Evolutionary conservation across 2,113 vertebrate genomes (phyloP), one percentile per base, ranked within the genome.

Genomic region (Chaenogobius annularis): DNA sequence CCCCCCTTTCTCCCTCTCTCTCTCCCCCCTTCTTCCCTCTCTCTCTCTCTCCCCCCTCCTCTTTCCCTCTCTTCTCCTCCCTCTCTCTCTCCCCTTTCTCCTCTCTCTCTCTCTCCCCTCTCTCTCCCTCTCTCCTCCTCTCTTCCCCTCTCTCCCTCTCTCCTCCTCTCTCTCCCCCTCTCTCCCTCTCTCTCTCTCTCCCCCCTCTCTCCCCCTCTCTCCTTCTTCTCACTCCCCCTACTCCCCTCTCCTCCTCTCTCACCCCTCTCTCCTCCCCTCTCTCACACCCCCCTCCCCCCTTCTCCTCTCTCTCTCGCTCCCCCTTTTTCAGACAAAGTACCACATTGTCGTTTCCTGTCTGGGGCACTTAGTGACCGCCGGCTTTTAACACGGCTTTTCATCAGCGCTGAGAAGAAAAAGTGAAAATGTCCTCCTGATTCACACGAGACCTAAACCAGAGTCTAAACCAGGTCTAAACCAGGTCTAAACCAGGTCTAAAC

Each of bases 291-390:
- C 1, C 1, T 54, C 17, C 20, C 8, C 20, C 19, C 10, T 9
- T 20, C n/a, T 20, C 19, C 54, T 11, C n/a, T 7, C 54, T 22
- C n/a, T 5, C 10, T 52, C 55, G 50, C 43, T 69, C 68, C 55
- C 73, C 69, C 70, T 79, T 77, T 79, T 77, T 77, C 66, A 82
- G 80, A 84, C 68, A 77, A 79, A 82, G 80, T 79, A 80, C 66
- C 81, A 55, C 2, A 69, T 71, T 85, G 81, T 79, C 79, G 73
- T 79, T 88, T 89, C 86, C 88, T 88, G 84, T 90, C 89, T 91
- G 75, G 81, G 80, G 80, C 87, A 89, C 89, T 89, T 87, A 89
- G 88, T 82, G 88, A 90, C 88, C 80, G 9, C 82, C 59, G 69
- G 86, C 83, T 80, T 88, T 89, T 87, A 88, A 75, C 65, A 69